A percentile compares a stretch with the other conserved stretches of the same genome.
These are phyloP conservation scores for Phrynocephalus guinanensis DNA, from an alignment of 2,797 vertebrate species.

Conservation along the genomic window DNA sequence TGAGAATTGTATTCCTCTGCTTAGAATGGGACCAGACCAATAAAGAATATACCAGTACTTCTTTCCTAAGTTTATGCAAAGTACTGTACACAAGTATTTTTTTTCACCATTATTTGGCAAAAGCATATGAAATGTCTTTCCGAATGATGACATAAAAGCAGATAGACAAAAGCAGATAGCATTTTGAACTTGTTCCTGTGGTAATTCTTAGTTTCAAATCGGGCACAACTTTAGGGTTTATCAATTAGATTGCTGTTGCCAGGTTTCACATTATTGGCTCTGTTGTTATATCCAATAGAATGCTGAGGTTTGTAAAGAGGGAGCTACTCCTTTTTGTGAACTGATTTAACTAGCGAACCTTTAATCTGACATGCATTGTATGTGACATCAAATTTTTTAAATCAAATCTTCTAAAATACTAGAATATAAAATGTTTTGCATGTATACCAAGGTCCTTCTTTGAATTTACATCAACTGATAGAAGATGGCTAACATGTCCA, in stretches of 20 bases:
- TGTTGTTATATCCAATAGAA: not conserved
- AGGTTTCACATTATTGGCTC: not conserved
- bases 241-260: not conserved
- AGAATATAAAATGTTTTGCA: not conserved
- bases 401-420: not conserved
- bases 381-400: not conserved
- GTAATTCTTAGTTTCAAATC: not conserved
- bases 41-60: not conserved
- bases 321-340: not conserved
- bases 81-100: not conserved
- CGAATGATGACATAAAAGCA: not conserved
- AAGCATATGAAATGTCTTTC: not conserved
- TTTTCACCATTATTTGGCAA: not conserved
- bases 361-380: slow-evolving; percentile 9
- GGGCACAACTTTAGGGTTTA: not conserved
- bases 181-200: not conserved
- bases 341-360: not conserved
- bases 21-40: not conserved
- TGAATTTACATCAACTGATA: not conserved
- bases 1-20: too few relatives aligned
- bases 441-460: not conserved
- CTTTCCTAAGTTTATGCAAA: not conserved
- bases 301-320: not conserved
- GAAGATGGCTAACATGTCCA: not conserved
- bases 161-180: not conserved